Base-by-base conservation (phyloP, 2,113 vertebrate species). In the Geococcyx californianus region DNA sequence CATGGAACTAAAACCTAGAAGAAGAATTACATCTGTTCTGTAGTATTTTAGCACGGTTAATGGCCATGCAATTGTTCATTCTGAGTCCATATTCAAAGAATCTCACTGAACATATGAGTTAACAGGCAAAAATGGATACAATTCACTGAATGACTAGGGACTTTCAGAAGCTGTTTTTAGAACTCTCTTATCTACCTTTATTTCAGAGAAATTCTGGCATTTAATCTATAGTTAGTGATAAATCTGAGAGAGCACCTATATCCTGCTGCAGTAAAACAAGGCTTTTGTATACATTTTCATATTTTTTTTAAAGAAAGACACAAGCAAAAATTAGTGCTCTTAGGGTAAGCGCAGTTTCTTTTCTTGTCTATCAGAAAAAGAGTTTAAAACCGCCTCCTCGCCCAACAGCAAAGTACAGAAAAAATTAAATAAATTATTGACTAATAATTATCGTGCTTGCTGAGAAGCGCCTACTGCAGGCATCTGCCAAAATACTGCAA, bases 391-490 rank as follows among this genome's bases (percentile, higher is more conserved):
- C 6, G 21, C 42, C 75, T 83, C 66, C 45, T 93, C 73, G n/a
- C 20, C 18, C 69, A 49, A 63, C 33, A 81, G 69, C 68, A 58
- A 77, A 89, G 28, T 18, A 85, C 15, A 83, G 72, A 69, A 75
- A 87, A 84, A 83, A 73, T 3, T n/a, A n/a, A 28, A 36, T 52
- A 8, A 72, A 45, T 93, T 83, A 92, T 85, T 77, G 95, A 85
- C 58, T 84, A 92, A 86, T 78, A 92, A 93, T 81, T 63, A 89
- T 36, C 58, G 87, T 49, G 29, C 69, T 97, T 86, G 26, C 63
- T 40, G 67, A 80, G 60, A 76, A 72, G 38, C 13, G 44, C 69
- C 87, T 81, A 92, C 86, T 94, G 78, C 89, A 84, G 81, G 81
- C 94, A 85, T 33, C 79, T 59, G 49, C 55, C 68, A 89, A 87